These are phyloP conservation scores for Leptinotarsa rubiginosa DNA, from an alignment of 2,888 invertebrate genomes.

Conservation along the genomic window DNA sequence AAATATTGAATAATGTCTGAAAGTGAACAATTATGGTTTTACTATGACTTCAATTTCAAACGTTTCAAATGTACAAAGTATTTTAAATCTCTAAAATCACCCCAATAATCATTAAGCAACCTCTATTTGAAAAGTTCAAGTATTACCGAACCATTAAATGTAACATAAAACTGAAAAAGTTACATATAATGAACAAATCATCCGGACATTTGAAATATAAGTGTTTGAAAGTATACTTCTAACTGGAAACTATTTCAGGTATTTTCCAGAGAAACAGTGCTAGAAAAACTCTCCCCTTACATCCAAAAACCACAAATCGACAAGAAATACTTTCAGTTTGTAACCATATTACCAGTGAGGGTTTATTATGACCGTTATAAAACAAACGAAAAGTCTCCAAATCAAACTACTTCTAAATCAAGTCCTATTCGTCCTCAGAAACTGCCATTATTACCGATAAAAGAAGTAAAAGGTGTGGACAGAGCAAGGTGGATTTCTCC, in stretches of 20 bases:
- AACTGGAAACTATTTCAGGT: neutral
- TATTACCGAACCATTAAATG: too few species aligned
- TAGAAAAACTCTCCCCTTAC: conserved; percentile 43
- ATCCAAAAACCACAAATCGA: conserved; percentile 41
- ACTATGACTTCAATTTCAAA: too few species aligned
- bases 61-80: too few species aligned
- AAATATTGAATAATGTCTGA: too few species aligned
- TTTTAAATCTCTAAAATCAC: too few species aligned
- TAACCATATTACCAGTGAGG: conserved; percentile 56
- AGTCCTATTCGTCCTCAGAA: conserved; percentile 24
- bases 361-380: conserved; percentile 53
- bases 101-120: too few species aligned
- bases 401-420: neutral
- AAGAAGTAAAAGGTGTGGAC: conserved; percentile 42
- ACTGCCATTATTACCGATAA: conserved; percentile 40
- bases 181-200: too few species aligned
- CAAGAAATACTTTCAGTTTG: conserved; percentile 30
- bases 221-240: neutral
- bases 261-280: conserved; percentile 18
- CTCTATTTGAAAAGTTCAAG: too few species aligned
- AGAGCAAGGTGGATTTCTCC: conserved; percentile 42
- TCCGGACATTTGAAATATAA: neutral
- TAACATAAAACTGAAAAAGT: too few species aligned
- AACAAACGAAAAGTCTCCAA: neutral
- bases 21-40: too few species aligned